Conservation (phyloP, 2,888 invertebrate species). For the Ariolimax columbianus region DNA sequence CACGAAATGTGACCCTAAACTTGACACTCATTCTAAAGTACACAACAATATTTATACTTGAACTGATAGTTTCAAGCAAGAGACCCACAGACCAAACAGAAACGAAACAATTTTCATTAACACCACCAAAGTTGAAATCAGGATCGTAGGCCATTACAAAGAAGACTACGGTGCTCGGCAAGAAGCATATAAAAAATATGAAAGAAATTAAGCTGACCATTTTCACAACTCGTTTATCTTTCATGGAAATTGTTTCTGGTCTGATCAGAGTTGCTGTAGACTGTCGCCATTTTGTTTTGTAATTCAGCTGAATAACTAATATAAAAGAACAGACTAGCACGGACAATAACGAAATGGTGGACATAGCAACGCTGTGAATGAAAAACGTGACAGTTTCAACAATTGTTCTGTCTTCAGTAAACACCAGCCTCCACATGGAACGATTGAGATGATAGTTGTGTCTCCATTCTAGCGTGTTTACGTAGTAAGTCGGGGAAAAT, state of each 20-base stretch:
- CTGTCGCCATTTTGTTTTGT: conserved; percentile 12
- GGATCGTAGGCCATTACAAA: conserved; percentile 14
- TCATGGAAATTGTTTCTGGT: background rate
- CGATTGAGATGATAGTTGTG: background rate
- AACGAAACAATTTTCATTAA: conserved; percentile 4
- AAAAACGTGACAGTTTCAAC: conserved; percentile 10
- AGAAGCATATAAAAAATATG: conserved; percentile 1
- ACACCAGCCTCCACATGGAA: background rate
- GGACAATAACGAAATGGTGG: background rate
- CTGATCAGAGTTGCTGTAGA: background rate
- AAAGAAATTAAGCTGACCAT: conserved; percentile 5
- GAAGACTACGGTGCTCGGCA: conserved; percentile 12
- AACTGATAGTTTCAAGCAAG: conserved; percentile 6
- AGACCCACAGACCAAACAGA: conserved; percentile 10
- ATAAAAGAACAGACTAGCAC: background rate
- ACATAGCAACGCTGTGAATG: conserved; percentile 14
- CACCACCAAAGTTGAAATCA: conserved; percentile 8
- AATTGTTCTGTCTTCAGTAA: background rate
- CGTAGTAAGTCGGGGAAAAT: conserved; percentile 11
- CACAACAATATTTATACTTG: conserved; percentile 4
- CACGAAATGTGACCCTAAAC: background rate
- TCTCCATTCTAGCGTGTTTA: background rate
- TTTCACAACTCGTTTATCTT: conserved; percentile 6
- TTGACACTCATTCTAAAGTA: background rate
- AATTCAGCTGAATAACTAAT: background rate